Percentiles rank a stretch among this genome's conserved stretches.
Evolutionary conservation across 2,888 invertebrate species (phyloP).

Genomic region (Stomorhina lunata): DNA sequence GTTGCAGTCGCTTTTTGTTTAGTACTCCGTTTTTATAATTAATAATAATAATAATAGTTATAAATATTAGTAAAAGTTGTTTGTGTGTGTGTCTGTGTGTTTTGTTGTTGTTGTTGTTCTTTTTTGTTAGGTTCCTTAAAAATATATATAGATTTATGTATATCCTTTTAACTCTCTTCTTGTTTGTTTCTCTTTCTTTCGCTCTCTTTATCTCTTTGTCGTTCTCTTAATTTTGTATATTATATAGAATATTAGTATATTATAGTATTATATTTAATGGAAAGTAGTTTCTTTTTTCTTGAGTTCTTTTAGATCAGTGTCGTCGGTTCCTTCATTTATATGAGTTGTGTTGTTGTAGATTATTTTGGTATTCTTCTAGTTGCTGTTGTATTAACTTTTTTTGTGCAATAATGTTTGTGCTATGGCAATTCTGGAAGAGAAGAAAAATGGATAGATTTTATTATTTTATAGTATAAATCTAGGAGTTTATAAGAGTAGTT

Average conservation of each 20-base stretch:
- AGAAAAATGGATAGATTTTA: neutral
- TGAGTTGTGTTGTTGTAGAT: neutral
- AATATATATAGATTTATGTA: neutral
- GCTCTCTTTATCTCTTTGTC: neutral
- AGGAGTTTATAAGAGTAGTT: neutral
- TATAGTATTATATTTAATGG: slow-evolving; percentile 36
- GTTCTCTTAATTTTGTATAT: neutral
- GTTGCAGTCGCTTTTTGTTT: slow-evolving; percentile 4
- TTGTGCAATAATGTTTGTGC: slow-evolving; percentile 65
- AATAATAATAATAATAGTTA: no score
- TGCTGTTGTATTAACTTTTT: slow-evolving; percentile 22
- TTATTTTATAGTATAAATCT: neutral
- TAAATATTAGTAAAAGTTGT: neutral
- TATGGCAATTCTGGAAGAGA: slow-evolving; percentile 59
- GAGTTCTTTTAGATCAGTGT: slow-evolving; percentile 9
- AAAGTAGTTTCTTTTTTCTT: slow-evolving; percentile 29
- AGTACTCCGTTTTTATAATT: slow-evolving; percentile 32
- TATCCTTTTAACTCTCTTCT: neutral
- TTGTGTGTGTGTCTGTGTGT: no score
- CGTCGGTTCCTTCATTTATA: no score
- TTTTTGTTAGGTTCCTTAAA: slow-evolving; percentile 1
- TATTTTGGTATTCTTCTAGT: slow-evolving; percentile 32
- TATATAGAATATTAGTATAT: slow-evolving; percentile 11
- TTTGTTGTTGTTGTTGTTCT: neutral
- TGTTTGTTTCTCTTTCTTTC: no score